Base-by-base conservation (phyloP, 2,888 invertebrate genomes). In the Sarcophaga carnaria region DNA sequence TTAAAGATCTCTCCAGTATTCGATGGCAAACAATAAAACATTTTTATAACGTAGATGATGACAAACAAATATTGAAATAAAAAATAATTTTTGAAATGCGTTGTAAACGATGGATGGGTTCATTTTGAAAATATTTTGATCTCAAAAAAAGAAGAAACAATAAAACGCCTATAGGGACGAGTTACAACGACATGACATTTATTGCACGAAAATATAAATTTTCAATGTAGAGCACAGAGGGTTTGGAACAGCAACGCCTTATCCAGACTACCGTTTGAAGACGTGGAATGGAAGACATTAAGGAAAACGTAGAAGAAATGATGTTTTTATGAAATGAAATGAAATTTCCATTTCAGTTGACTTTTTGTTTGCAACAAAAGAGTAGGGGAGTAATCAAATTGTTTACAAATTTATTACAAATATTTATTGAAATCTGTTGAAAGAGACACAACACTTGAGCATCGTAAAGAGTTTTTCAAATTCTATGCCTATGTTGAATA, bases 131-230 rank as follows among this genome's bases (percentile, higher is more conserved):
- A 37, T 37, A 37, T 37, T 37, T 37, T 37, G 8, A 37, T 10
- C 37, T 37, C 2, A 37, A 37, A 37, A 37, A 37, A 10, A 37
- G 1, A 37, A 37, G 1, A 37, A 37, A 37, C 75, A 84, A 82
- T 87, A 84, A 87, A 87, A 84, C 84, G 87, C 87, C 87, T 79
- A 67, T 62, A 80, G 63, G 60, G 62, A 64, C 66, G 12, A 2
- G 11, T 64, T 59, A 82, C 27, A 64, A 59, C 69, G 66, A 47
- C 62, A 79, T 60, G 84, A 81, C 81, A 76, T 84, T 76, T 81
- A 80, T 84, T 49, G 71, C 6, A 70, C 66, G 67, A 87, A 70
- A 17, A 59, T 47, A 76, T 76, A 83, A 76, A 81, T 74, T 49
- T 78, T 62, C 12, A 83, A 87, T 76, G 12, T 87, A 82, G 84